These are phyloP conservation scores for Oxyura jamaicensis DNA, from an alignment of 2,113 vertebrate species.

Conservation along the genomic window DNA sequence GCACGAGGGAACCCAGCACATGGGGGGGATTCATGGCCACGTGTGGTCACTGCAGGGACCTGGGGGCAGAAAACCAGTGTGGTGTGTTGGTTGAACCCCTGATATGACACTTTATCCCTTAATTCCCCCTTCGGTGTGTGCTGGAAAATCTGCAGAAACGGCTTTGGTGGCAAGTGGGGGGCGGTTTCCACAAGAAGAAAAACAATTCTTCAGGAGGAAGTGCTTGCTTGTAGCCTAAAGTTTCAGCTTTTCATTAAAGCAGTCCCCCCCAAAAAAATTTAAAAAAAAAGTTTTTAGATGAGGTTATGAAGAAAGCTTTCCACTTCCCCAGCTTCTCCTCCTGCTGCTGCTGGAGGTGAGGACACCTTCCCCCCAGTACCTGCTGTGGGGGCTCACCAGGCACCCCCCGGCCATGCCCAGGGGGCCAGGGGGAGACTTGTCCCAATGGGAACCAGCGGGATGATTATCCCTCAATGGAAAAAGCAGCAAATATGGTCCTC, in stretches of 20 bases:
- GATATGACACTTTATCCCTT: background rate
- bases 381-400: background rate
- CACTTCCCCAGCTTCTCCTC: background rate
- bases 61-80: accelerated
- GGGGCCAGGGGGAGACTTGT: background rate
- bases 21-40: background rate
- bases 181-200: background rate
- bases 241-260: background rate
- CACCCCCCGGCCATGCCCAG: background rate
- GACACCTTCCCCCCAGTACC: background rate
- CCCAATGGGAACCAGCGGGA: too few relatives aligned
- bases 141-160: background rate
- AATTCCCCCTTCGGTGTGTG: background rate
- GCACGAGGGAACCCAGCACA: background rate
- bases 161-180: background rate
- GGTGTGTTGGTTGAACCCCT: background rate
- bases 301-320: background rate
- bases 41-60: background rate
- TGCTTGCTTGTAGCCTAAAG: accelerated
- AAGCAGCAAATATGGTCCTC: background rate
- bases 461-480: too few relatives aligned
- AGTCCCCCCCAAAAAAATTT: too few relatives aligned
- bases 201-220: background rate
- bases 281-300: background rate
- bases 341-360: background rate